Percentiles rank a stretch among this genome's conserved stretches.
Evolutionary conservation across 2,888 invertebrate genomes (phyloP).

Genomic region (Clepsis dumicolana): DNA sequence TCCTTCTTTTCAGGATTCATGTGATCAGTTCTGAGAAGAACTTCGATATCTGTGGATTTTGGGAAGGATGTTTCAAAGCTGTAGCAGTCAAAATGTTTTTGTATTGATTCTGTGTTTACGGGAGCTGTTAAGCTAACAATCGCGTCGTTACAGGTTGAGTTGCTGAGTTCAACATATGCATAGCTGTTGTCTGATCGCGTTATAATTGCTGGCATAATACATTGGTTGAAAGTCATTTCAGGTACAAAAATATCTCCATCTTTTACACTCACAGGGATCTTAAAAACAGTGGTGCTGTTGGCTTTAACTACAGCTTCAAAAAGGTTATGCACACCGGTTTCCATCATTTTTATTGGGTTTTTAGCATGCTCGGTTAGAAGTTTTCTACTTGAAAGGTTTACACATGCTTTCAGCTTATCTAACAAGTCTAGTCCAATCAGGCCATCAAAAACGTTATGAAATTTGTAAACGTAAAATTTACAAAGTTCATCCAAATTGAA

Average conservation of each 20-base stretch:
- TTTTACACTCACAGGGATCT: neutral
- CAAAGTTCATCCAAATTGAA: neutral
- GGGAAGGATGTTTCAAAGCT: no score
- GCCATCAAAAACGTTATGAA: slow-evolving; percentile 6
- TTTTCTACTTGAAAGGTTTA: neutral
- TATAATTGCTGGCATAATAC: no score
- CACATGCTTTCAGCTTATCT: neutral
- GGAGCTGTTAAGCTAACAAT: neutral
- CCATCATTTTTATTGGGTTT: no score
- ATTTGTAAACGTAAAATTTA: neutral
- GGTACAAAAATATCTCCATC: no score
- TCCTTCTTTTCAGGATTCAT: neutral
- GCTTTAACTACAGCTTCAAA: slow-evolving; percentile 1
- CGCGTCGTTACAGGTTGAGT: neutral
- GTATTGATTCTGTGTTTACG: neutral
- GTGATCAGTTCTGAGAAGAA: neutral
- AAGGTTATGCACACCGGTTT: neutral
- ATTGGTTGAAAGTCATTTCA: no score
- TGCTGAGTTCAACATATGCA: neutral
- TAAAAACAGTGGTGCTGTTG: neutral
- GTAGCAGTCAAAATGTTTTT: no score
- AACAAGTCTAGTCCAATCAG: neutral
- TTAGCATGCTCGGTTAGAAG: neutral
- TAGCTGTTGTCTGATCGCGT: neutral
- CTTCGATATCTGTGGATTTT: no score